A percentile compares a stretch with the other conserved stretches of the same genome.
phyloP scores from a whole-genome alignment of 2,113 vertebrate genomes.

The Mixornis gularis region DNA sequence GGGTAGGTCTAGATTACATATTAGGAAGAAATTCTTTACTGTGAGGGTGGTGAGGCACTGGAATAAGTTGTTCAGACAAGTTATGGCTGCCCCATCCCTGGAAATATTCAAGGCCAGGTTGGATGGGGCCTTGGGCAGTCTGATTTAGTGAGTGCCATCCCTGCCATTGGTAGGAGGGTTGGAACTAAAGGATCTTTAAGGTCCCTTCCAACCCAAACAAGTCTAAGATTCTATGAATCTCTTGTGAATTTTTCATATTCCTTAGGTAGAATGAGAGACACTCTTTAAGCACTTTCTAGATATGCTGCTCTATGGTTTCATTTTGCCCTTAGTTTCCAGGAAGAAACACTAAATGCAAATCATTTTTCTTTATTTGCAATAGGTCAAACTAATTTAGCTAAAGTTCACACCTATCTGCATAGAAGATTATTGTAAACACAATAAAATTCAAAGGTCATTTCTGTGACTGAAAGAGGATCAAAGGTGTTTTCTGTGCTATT shows the following conservation, averaged over 20 bases:
- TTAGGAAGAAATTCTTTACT: background rate
- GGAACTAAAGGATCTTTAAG: background rate
- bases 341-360: constrained; percentile 48
- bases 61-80: background rate
- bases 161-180: background rate
- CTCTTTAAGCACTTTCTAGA: background rate
- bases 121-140: background rate
- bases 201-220: background rate
- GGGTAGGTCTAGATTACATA: background rate
- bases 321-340: constrained; percentile 39
- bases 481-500: background rate
- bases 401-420: constrained; percentile 33
- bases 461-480: constrained; percentile 3
- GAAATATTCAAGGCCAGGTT: background rate
- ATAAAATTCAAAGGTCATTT: constrained; percentile 33
- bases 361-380: constrained; percentile 34
- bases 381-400: constrained; percentile 56
- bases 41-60: background rate
- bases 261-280: background rate
- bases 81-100: background rate
- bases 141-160: background rate
- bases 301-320: background rate
- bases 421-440: constrained; percentile 42
- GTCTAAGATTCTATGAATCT: background rate
- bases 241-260: background rate